phyloP scores from a whole-genome alignment of 2,888 invertebrate genomes.

The Temnothorax rugatulus region DNA sequence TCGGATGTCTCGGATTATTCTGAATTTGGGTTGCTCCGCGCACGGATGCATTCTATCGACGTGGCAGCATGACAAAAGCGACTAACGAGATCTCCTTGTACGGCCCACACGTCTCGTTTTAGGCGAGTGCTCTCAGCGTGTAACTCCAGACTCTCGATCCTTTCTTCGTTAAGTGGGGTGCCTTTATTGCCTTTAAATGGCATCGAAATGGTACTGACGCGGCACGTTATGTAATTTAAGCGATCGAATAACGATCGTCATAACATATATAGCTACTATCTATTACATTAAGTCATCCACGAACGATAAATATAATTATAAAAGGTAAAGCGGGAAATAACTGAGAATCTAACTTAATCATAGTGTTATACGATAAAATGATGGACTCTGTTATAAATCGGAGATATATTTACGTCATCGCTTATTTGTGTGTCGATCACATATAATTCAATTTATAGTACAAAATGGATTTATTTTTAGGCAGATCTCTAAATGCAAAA shows the following conservation, averaged over 20 bases:
- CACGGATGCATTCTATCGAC: conserved; percentile 24
- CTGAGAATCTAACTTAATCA: neutral
- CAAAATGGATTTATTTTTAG: neutral
- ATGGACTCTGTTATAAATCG: no score
- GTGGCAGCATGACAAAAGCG: conserved; percentile 26
- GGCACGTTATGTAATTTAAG: conserved; percentile 16
- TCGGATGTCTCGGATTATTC: neutral
- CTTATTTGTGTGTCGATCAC: neutral
- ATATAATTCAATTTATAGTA: neutral
- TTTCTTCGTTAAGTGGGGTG: conserved; percentile 40
- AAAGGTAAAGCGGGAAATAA: neutral
- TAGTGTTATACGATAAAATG: neutral
- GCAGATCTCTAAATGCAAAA: neutral
- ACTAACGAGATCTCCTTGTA: conserved; percentile 54
- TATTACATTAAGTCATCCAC: neutral
- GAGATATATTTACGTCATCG: no score
- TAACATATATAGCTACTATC: neutral
- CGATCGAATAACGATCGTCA: neutral
- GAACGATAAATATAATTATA: neutral
- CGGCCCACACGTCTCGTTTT: conserved; percentile 36
- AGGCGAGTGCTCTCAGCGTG: conserved; percentile 14
- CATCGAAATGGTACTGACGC: conserved; percentile 22
- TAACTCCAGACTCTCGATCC: conserved; percentile 37
- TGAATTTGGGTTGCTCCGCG: conserved; percentile 23
- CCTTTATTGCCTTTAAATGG: conserved; percentile 55